Base-by-base conservation (phyloP, 2,113 vertebrate species). In the Leucoraja erinaceus region DNA sequence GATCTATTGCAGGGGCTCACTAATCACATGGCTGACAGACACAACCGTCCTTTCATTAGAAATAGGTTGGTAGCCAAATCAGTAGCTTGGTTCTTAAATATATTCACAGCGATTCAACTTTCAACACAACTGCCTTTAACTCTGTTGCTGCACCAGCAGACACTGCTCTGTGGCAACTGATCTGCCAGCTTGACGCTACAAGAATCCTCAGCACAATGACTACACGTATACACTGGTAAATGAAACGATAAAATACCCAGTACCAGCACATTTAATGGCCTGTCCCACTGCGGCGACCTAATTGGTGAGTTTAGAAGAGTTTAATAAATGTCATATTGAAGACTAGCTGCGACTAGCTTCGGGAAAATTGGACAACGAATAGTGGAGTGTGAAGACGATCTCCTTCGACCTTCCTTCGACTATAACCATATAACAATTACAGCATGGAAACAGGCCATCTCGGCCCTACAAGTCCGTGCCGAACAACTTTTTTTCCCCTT, bases 41-140 rank as follows among this genome's bases (percentile, higher is more conserved):
- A 68, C 84, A 90, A 90, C 22, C 68, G n/a, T 90, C 63, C 66
- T 61, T 68, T 90, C 66, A 90, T 90, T 20, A 33, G 63, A 90
- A 90, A 22, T n/a, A 90, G 61, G 63, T 90, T 70, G 38, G 9
- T 31, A 38, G 63, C 31, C 63, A 33, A 90, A 61, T 90, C 31
- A 68, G 75, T 31, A 77, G 25, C 31, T 66, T 66, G 12, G 63
- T 66, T 77, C 25, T 77, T 2, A 77, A 77, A 66, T 66, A 66
- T 8, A 66, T 66, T 66, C 63, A 66, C 18, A 77, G 31, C 75
- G 10, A 77, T 11, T 77, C 75, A 90, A 38, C n/a, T 79, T 47
- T 18, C 9, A 59, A 88, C 59, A 88, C 56, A 33, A 28, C 61
- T 63, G 12, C 18, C 84, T 90, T 90, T 68, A 61, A 83, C 16